A percentile compares a stretch with the other conserved stretches of the same genome.
phyloP scores from a whole-genome alignment of 2,113 vertebrate genomes.

The Oenanthe oenanthe region DNA sequence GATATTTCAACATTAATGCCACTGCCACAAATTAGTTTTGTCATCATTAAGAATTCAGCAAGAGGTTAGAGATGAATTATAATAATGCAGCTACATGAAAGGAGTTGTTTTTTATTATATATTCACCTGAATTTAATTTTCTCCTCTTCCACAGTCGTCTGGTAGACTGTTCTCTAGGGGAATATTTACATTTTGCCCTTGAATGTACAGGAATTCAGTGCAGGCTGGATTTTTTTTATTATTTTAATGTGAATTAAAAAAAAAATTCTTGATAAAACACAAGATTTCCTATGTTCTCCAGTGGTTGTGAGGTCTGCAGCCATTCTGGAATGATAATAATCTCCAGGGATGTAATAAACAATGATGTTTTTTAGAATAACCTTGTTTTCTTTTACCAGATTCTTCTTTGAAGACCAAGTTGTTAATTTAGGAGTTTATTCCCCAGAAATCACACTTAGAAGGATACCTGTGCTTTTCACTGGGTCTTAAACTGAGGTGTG shows the following conservation, averaged over 20 bases:
- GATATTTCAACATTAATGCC: background rate
- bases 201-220: background rate
- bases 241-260: background rate
- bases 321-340: background rate
- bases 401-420: background rate
- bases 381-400: background rate
- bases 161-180: conserved; percentile 16
- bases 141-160: background rate
- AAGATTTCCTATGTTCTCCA: background rate
- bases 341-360: background rate
- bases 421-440: background rate
- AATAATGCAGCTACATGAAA: conserved; percentile 27
- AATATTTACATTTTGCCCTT: conserved; percentile 7
- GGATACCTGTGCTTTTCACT: background rate
- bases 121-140: conserved; percentile 61
- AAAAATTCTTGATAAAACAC: background rate
- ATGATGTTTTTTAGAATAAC: background rate
- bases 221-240: background rate
- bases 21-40: conserved; percentile 23
- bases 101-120: conserved; percentile 7
- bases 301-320: background rate
- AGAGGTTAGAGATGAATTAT: conserved; percentile 37
- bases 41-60: conserved; percentile 8
- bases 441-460: background rate
- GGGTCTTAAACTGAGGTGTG: background rate